Conservation (phyloP, 2,113 vertebrate genomes). For the Hiodon tergisus region DNA sequence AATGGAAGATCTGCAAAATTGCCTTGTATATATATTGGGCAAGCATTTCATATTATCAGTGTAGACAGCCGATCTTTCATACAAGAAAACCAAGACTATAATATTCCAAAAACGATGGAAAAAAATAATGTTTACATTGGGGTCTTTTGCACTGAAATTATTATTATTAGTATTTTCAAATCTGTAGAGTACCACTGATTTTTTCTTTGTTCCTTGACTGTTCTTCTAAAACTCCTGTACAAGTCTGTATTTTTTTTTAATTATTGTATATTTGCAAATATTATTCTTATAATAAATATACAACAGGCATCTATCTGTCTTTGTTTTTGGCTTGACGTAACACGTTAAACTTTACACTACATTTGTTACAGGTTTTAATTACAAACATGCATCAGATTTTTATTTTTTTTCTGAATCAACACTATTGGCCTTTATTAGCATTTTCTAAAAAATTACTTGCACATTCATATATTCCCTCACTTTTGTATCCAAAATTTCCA, state of each 20-base stretch:
- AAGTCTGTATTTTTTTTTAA: neutral
- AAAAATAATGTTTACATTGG: constrained; percentile 2
- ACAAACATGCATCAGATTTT: neutral
- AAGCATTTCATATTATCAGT: constrained; percentile 4
- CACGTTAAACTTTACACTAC: neutral
- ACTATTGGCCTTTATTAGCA: no score
- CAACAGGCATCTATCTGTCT: neutral
- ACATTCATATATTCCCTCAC: no score
- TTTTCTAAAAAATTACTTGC: no score
- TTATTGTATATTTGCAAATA: neutral
- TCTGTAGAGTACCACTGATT: neutral
- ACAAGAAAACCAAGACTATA: neutral
- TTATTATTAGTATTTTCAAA: neutral
- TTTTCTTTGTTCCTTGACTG: neutral
- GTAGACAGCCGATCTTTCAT: no score
- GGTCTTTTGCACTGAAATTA: constrained; percentile 9
- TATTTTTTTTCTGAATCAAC: neutral
- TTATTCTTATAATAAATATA: constrained; percentile 8
- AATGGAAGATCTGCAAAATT: neutral
- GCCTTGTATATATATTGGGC: neutral
- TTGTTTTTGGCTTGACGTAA: neutral
- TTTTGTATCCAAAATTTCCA: no score
- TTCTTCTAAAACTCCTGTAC: neutral
- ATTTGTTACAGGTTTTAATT: neutral
- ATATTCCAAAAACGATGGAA: neutral